phyloP scores from a whole-genome alignment of 2,888 invertebrate species.

The Ophion slaviceki region DNA sequence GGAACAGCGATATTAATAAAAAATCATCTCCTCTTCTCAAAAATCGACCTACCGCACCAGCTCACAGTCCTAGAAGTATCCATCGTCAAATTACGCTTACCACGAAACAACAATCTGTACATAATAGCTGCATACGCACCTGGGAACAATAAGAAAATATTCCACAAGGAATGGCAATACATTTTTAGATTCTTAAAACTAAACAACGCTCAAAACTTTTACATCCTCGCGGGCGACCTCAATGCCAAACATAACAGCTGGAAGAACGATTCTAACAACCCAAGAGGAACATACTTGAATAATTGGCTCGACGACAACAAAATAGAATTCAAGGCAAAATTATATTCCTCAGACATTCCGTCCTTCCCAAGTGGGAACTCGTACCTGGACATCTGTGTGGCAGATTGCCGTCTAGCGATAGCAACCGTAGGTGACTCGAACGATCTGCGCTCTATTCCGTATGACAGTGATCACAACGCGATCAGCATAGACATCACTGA shows the following conservation, averaged over 20 bases:
- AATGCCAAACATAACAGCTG: conserved; percentile 54
- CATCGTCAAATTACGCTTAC: conserved; percentile 32
- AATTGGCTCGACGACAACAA: conserved; percentile 15
- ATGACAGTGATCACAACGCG: conserved; percentile 60
- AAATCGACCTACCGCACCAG: conserved; percentile 1
- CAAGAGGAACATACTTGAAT: conserved; percentile 16
- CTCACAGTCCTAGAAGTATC: conserved; percentile 32
- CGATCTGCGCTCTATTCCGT: conserved; percentile 18
- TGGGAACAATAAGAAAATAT: conserved; percentile 18
- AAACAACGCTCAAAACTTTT: conserved; percentile 25
- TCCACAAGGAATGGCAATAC: conserved; percentile 14
- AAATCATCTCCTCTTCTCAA: conserved; percentile 10
- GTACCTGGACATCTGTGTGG: conserved; percentile 46
- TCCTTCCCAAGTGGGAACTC: conserved; percentile 32
- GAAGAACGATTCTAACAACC: conserved; percentile 42
- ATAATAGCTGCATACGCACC: conserved; percentile 57
- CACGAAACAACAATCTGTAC: conserved; percentile 21
- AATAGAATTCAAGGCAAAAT: conserved; percentile 4
- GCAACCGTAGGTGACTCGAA: neutral
- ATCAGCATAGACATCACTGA: conserved; percentile 1
- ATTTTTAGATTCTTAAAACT: conserved; percentile 42
- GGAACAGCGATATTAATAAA: conserved; percentile 50
- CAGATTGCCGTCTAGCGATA: conserved; percentile 44
- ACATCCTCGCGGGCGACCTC: conserved; percentile 58
- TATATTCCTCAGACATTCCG: neutral